Conservation (phyloP, 2,113 vertebrate species). For the Alces alces region DNA sequence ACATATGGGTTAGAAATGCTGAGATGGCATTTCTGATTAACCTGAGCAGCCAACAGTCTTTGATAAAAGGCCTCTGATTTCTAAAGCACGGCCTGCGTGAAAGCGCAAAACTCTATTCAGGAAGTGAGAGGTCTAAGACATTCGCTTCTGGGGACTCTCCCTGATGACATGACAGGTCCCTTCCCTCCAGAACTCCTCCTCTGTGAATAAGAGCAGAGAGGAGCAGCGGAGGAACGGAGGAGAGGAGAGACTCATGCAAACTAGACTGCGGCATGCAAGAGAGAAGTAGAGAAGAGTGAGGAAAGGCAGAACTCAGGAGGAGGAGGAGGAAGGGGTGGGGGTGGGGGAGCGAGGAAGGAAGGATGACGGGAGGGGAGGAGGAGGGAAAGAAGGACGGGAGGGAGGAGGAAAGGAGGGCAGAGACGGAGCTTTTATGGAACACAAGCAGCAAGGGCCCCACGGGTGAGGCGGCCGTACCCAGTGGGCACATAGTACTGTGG, state of each 20-base stretch:
- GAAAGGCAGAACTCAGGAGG: background rate
- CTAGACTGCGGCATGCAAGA: background rate
- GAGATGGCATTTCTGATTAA: conserved; percentile 24
- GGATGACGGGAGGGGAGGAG: fast-evolving
- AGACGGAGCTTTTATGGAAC: background rate
- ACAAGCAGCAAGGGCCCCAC: background rate
- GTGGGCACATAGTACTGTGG: background rate
- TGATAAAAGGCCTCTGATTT: conserved; percentile 20
- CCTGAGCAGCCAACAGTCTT: background rate
- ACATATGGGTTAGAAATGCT: background rate
- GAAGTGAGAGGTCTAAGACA: conserved; percentile 13
- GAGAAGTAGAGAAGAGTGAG: background rate
- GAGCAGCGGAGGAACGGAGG: background rate
- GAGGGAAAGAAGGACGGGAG: background rate
- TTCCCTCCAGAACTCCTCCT: background rate
- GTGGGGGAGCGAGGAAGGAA: too few species aligned
- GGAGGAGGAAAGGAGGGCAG: background rate
- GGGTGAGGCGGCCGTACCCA: background rate
- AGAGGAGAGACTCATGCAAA: background rate
- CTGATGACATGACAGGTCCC: background rate
- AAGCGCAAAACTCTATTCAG: background rate
- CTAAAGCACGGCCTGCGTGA: background rate
- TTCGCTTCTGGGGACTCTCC: background rate
- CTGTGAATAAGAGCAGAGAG: background rate
- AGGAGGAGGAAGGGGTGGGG: background rate